Evolutionary conservation across 2,797 vertebrate species (phyloP), one percentile per base, ranked within the genome.

Genomic region (Cryptoprocta ferox): DNA sequence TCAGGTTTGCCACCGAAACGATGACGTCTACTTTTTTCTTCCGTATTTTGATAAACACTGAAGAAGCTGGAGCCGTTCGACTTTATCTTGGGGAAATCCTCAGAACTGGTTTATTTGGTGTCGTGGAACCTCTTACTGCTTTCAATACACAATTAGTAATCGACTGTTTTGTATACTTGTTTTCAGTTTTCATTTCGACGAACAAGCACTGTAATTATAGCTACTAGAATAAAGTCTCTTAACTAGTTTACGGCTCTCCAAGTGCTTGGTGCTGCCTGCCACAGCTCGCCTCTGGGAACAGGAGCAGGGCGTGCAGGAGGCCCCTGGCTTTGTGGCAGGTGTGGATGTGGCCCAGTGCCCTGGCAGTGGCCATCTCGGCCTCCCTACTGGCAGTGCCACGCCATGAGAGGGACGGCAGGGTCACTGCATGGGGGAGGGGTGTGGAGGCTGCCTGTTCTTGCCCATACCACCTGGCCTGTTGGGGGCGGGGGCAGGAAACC

Each of bases 121-220:
- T 98, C 97, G 98, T 99, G 99, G 98, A 99, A 98, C 98, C 98
- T 98, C 98, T 99, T 98, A 98, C 98, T 98, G 98, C 99, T 99
- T 99, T 99, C 99, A 98, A 98, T 98, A 99, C 99, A 99, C 98
- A 13, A 98, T 98, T 99, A 98, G 98, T 99, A 99, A 99, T 99
- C 99, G 97, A 99, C 98, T 99, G 99, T 99, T 99, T 99, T 99
- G 99, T 99, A 99, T 99, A 99, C 99, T 99, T 99, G 99, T 99
- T 99, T 99, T 99, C 99, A 98, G 98, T 98, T 99, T 99, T 99
- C 98, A 99, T 99, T 99, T 99, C 98, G 98, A 99, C 99, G 99
- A 98, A 99, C 98, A 98, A 99, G 99, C 99, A 99, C 99, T 99
- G 99, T 99, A 99, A 99, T 99, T 99, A 99, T 99, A 99, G 98